Evolutionary conservation across 1,140 invertebrate genomes (phyloP), one percentile per base, ranked within the genome.

Genomic region (Zaprionus kolodkinae): DNA sequence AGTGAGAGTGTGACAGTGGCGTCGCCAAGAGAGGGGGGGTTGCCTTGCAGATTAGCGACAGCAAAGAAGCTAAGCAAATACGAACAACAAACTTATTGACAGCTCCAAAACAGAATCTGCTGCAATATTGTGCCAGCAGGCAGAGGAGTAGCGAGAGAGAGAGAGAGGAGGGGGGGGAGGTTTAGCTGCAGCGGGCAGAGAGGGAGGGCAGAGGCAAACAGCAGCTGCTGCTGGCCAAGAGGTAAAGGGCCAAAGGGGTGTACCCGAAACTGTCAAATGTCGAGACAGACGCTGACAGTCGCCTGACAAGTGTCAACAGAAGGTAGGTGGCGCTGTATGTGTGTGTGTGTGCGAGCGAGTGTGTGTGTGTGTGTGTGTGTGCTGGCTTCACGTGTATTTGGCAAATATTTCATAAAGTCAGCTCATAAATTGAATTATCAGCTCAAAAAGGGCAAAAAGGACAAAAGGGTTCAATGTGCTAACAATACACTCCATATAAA

Each of bases 261-360:
- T 75, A 62, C 61, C 65, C 63, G 66, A 63, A 81, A 80, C 85
- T 89, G 85, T 89, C 85, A 89, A 85, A 89, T 76, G 80, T 88
- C 78, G 27, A 78, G 76, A 78, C 76, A 78, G 62, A 62, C 75
- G 69, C 62, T 79, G 83, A 79, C 83, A 87, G 83, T 76, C 69
- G 72, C 64, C 82, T 87, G 83, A 88, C 84, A 87, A 87, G 84
- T 87, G 84, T 88, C 84, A 88, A 81, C 84, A 88, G 78, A 78
- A 74, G 86, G 59, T 82, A 65, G 68, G 73, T 71, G 21, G 17
- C 0, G 35, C 35, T 17, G 11, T 55, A 6, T 62, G 27, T 52
- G 55, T 35, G 48, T 62, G 33, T 27, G 33, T 63, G 45, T 48
- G 55, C 21, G n/a, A n/a, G 36, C 36, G 67, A 38, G 60, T 54